These are phyloP conservation scores for Holothuria scabra DNA, from an alignment of 53 echinoderm and acorn worm genomes.

Conservation along the genomic window DNA sequence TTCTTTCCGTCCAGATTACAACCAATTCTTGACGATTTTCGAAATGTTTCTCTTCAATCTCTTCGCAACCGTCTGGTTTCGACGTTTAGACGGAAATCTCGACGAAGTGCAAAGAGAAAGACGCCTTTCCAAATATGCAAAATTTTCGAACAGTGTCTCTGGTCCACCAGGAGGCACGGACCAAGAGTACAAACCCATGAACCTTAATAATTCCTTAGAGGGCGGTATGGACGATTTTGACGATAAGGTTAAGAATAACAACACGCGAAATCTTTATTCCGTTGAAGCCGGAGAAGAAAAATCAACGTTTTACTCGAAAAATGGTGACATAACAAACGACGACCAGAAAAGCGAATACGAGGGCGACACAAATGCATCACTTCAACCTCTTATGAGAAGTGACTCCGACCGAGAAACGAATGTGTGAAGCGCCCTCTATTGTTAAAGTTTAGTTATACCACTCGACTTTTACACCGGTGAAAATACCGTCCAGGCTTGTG, in stretches of 20 bases:
- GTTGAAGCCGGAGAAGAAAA: slow-evolving; percentile 17
- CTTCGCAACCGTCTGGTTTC: slow-evolving; percentile 84
- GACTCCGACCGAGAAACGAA: slow-evolving; percentile 66
- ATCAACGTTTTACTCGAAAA: not conserved
- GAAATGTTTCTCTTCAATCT: slow-evolving; percentile 98
- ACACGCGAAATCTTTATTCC: not conserved
- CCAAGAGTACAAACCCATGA: too few species aligned
- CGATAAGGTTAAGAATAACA: slow-evolving; percentile 23
- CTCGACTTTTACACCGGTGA: too few species aligned
- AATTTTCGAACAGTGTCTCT: slow-evolving; percentile 20
- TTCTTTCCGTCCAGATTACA: slow-evolving; percentile 62
- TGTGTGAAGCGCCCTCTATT: slow-evolving; percentile 26
- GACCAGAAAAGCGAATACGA: slow-evolving; percentile 29
- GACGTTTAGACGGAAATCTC: slow-evolving; percentile 83
- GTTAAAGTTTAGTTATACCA: too few species aligned
- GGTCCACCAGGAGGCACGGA: not conserved
- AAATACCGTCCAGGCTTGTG: too few species aligned
- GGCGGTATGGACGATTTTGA: slow-evolving; percentile 32
- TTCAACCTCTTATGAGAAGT: slow-evolving; percentile 41
- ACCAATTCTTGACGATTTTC: slow-evolving; percentile 77
- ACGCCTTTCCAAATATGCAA: slow-evolving; percentile 26
- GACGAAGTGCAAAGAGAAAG: slow-evolving; percentile 57
- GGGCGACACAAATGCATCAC: not conserved
- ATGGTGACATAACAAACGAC: not conserved
- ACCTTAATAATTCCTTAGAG: slow-evolving; percentile 2